phyloP scores from a whole-genome alignment of 2,113 vertebrate species.

The Diadophis punctatus region DNA sequence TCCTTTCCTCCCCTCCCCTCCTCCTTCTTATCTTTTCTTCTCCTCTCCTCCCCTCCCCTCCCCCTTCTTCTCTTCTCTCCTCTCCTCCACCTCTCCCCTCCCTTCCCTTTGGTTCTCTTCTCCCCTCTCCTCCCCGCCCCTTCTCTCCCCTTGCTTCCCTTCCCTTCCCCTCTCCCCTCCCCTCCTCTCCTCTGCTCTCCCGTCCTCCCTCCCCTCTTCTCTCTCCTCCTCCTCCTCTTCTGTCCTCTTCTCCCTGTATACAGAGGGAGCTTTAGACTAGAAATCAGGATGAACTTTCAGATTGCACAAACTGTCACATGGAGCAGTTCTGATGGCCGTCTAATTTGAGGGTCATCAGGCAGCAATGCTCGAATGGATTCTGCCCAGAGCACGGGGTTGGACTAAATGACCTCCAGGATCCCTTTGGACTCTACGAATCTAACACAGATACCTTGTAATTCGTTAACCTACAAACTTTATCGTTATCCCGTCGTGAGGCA shows the following conservation, averaged over 20 bases:
- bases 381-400: neutral
- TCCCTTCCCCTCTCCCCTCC: neutral
- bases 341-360: neutral
- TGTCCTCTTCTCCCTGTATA: neutral
- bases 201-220: neutral
- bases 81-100: neutral
- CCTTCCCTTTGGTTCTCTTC: no score
- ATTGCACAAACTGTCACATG: neutral
- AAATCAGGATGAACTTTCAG: neutral
- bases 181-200: no score
- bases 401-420: neutral
- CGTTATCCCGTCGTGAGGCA: neutral
- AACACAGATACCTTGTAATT: neutral
- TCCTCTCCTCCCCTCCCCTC: neutral
- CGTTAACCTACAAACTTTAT: neutral
- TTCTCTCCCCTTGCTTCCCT: neutral
- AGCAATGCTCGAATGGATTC: neutral
- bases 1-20: no score
- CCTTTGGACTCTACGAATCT: neutral
- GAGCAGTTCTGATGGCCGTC: no score
- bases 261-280: neutral
- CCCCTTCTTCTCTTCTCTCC: neutral
- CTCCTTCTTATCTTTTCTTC: no score
- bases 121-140: neutral
- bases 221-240: neutral